Evolutionary conservation across 1,140 invertebrate species (phyloP), one percentile per base, ranked within the genome.

Genomic region (Papilio polytes): DNA sequence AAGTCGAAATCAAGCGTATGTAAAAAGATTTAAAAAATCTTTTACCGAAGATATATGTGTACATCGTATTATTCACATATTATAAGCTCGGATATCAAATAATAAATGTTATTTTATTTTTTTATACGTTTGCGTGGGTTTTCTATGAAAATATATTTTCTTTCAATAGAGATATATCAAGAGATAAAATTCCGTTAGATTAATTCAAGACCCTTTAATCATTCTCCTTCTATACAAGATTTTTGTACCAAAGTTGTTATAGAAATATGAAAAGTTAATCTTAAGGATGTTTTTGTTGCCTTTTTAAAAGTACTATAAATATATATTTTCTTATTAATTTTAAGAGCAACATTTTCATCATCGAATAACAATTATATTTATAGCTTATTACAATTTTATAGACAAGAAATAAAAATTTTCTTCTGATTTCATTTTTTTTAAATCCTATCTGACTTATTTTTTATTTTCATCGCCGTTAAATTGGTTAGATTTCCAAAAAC

Each of bases 141-240:
- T 66, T 15, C 22, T 66, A 15, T 66, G 22, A 15, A 66, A 66
- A 66, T 66, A 31, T 66, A 31, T 66, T 66, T 66, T 66, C 63
- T 31, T 66, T 66, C 22, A 15, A 66, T 66, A 66, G 63, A 66
- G 26, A 66, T 66, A 66, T 66, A 66, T 66, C 63, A 66, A 66
- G 22, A 26, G 26, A 66, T 31, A 36, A 66, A 36, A 66, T 66
- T 66, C 6, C 13, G 26, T 66, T 66, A 15, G 63, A 66, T 66
- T 31, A 66, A 66, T 66, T 66, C 63, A 66, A 66, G 63, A 31
- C 22, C 22, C 22, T 66, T 66, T 66, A 66, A 66, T 15, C 10
- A 66, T 31, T 66, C 12, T 2, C 3, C 13, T 63, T 63, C 59
- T 63, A 63, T 63, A 63, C 59, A 63, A 26, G 20, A 26, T 63